Evolutionary conservation across 2,797 vertebrate genomes (phyloP), one percentile per base, ranked within the genome.

Genomic region (Huso huso): DNA sequence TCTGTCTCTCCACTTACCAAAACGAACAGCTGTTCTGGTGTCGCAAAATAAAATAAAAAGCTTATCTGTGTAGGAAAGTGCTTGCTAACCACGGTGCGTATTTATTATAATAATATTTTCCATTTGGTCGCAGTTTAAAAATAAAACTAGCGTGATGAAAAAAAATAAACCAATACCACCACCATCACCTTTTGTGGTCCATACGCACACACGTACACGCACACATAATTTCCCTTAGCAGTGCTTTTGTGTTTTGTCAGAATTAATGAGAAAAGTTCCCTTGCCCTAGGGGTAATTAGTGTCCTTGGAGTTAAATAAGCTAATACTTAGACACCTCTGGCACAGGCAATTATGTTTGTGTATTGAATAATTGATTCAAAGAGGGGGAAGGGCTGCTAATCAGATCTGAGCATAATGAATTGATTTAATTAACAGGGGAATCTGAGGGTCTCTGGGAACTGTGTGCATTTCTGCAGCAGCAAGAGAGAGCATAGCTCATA

Each of bases 281-380:
- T 93, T 96, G 96, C 96, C 96, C 95, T 96, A 93, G 95, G 96
- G 96, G 95, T 98, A 99, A 98, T 99, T 99, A 98, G 95, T 99
- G 96, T 99, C 96, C 96, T 98, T 99, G 95, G 96, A 99, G 96
- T 98, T 99, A 99, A 99, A 99, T 98, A 99, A 99, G 96, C 96
- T 97, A 94, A 98, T 97, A 96, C 95, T 95, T 96, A 97, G 94
- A 95, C 96, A 98, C 96, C 95, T 97, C 95, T 97, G 93, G 95
- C 96, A 95, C 95, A 98, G 93, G 94, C 96, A 99, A 99, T 98
- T 99, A 98, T 98, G 95, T 99, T 99, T 99, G 96, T 97, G 96
- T 99, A 98, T 99, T 98, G 96, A 99, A 99, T 99, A 99, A 99
- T 99, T 98, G 96, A 99, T 98, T 99, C 95, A 97, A 96, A 96